Evolutionary conservation across 2,888 invertebrate genomes (phyloP).

Genomic region (Leptodirus hochenwartii): DNA sequence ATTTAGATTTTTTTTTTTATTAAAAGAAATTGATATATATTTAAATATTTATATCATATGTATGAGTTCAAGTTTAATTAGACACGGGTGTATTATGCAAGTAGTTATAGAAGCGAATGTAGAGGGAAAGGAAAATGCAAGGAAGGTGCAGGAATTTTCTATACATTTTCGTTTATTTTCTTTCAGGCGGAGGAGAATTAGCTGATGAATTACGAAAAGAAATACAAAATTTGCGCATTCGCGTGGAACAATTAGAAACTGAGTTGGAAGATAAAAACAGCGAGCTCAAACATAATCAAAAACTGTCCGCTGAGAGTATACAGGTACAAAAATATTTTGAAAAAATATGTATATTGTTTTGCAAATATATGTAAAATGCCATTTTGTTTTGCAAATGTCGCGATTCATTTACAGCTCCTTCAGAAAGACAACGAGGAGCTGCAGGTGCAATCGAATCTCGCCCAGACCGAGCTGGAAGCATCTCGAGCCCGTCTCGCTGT

Average conservation of each 20-base stretch:
- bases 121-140: no score
- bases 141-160: no score
- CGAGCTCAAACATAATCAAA: constrained; percentile 59
- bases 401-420: constrained; percentile 26
- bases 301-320: constrained; percentile 31
- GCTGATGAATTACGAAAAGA: constrained; percentile 62
- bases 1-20: no score
- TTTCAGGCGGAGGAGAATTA: constrained; percentile 40
- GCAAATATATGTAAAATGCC: no score
- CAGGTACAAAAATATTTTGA: no score
- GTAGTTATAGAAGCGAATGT: no score
- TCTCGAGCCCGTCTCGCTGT: constrained; percentile 62
- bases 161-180: constrained; percentile 7
- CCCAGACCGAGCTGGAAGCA: constrained; percentile 65
- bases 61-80: no score
- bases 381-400: no score
- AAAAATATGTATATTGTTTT: no score
- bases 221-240: constrained; percentile 50
- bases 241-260: constrained; percentile 65
- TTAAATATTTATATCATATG: no score
- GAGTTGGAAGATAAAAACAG: constrained; percentile 71
- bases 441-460: constrained; percentile 48
- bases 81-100: no score
- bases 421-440: constrained; percentile 48
- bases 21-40: no score